phyloP scores from a whole-genome alignment of 1,140 invertebrate genomes.

The Zophobas morio region DNA sequence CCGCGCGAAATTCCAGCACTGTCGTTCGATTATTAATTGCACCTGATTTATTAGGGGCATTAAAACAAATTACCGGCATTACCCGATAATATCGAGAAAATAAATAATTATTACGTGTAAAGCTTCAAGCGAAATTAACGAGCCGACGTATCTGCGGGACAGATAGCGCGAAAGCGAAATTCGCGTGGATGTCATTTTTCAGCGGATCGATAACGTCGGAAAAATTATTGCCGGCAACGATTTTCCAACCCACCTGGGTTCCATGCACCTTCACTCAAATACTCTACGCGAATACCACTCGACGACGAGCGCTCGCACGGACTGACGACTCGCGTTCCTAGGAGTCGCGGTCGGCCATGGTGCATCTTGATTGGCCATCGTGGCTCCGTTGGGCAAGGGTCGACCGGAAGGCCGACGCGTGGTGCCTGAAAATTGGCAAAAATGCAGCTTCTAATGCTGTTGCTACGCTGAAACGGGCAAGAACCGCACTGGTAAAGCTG shows the following conservation, averaged over 20 bases:
- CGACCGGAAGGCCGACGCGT: no score
- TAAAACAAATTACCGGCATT: constrained; percentile 45
- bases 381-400: no score
- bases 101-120: constrained; percentile 42
- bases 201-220: constrained; percentile 22
- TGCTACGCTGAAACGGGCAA: no score
- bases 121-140: constrained; percentile 31
- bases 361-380: no score
- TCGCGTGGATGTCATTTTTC: constrained; percentile 23
- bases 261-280: background rate
- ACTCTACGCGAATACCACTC: background rate
- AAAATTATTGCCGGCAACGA: background rate
- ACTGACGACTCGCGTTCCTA: background rate
- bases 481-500: no score
- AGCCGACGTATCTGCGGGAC: background rate
- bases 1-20: constrained; percentile 23
- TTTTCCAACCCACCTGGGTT: constrained; percentile 6
- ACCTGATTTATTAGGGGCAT: constrained; percentile 44
- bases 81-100: constrained; percentile 41
- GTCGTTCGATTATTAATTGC: constrained; percentile 40
- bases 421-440: no score
- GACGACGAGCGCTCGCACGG: background rate
- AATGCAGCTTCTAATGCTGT: no score
- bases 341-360: no score
- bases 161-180: constrained; percentile 28